Conservation (phyloP, 2,888 invertebrate species). For the Diploptera punctata region DNA sequence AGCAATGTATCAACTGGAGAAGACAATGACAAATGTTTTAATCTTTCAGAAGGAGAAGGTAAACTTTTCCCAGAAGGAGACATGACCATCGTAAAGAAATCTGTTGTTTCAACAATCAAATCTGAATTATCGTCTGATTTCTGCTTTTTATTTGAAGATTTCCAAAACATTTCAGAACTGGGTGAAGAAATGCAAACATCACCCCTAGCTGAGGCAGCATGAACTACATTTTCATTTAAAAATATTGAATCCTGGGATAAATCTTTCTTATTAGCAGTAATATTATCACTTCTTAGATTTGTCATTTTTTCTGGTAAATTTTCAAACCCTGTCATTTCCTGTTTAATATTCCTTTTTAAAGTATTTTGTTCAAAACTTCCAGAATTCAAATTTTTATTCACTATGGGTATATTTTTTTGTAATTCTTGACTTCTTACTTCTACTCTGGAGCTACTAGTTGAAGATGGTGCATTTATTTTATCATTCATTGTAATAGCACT, state of each 20-base stretch:
- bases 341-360: no score
- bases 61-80: slow-evolving; percentile 61
- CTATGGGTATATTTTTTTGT: no score
- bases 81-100: slow-evolving; percentile 58
- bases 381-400: no score
- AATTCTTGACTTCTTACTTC: no score
- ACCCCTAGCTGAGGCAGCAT: neutral
- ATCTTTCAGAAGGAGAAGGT: slow-evolving; percentile 69
- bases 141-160: slow-evolving; percentile 28
- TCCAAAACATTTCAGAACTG: neutral
- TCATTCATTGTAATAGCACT: no score
- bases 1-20: slow-evolving; percentile 45
- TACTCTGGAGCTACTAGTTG: no score
- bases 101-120: slow-evolving; percentile 49
- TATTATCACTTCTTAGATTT: no score
- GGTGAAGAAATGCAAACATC: neutral
- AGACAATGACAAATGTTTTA: slow-evolving; percentile 68
- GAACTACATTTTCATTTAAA: neutral
- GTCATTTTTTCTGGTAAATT: no score
- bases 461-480: no score
- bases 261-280: neutral
- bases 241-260: neutral
- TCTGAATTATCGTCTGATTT: slow-evolving; percentile 40
- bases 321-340: no score
- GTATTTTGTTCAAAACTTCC: no score